Percentiles rank a stretch among this genome's conserved stretches.
These are phyloP conservation scores for Cricetomys ansorgei DNA, from an alignment of 2,113 vertebrate genomes.

Conservation along the genomic window DNA sequence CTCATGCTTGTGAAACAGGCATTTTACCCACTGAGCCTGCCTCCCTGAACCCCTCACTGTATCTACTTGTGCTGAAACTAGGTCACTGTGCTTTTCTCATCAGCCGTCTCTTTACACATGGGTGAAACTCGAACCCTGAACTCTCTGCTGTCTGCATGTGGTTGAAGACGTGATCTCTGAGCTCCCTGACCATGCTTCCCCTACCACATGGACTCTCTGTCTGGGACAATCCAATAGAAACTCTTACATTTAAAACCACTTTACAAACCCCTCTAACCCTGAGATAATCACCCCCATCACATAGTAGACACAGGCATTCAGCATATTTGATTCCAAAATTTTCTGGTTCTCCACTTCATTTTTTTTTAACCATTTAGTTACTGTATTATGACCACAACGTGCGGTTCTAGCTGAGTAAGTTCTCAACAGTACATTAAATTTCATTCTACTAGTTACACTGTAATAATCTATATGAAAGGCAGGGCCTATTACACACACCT, in stretches of 20 bases:
- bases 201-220: neutral
- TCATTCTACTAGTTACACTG: neutral
- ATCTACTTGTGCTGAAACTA: slow-evolving; percentile 22
- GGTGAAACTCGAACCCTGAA: neutral
- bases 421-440: slow-evolving; percentile 18
- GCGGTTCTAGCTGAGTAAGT: slow-evolving; percentile 10
- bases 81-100: neutral
- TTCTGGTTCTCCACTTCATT: slow-evolving; percentile 45
- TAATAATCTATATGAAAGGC: slow-evolving; percentile 17
- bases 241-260: neutral
- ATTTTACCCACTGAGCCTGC: neutral
- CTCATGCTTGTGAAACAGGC: neutral
- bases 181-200: neutral
- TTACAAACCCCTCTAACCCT: neutral
- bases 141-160: neutral
- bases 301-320: neutral
- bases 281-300: neutral
- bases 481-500: slow-evolving; percentile 11
- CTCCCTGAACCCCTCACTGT: slow-evolving; percentile 3
- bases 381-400: neutral
- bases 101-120: slow-evolving; percentile 1
- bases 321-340: neutral
- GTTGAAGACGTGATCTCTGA: neutral
- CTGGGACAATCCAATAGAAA: neutral
- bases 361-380: slow-evolving; percentile 27